Evolutionary conservation across 2,797 vertebrate species (phyloP).

Genomic region (Brachyrhaphis roseni): DNA sequence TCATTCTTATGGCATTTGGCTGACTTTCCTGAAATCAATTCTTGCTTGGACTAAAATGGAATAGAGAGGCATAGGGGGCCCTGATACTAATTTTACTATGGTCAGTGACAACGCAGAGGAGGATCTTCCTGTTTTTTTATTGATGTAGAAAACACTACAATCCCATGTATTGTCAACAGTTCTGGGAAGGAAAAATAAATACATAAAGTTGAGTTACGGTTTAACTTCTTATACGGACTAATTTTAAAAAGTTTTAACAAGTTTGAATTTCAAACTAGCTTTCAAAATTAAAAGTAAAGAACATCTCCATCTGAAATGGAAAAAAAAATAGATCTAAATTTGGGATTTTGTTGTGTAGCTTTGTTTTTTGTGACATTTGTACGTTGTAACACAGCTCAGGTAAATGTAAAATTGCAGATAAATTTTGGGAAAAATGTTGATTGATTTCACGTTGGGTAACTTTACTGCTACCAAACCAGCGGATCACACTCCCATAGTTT

Average conservation of each 20-base stretch:
- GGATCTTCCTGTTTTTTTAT: neutral
- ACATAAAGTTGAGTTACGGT: neutral
- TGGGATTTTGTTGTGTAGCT: neutral
- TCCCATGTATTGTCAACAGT: constrained; percentile 11
- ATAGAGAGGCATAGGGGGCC: neutral
- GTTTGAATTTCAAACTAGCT: neutral
- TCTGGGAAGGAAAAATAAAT: neutral
- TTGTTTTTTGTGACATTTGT: neutral
- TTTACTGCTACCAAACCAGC: neutral
- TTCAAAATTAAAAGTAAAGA: neutral
- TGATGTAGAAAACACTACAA: constrained; percentile 13
- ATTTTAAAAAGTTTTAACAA: neutral
- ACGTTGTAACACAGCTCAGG: neutral
- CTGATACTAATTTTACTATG: neutral
- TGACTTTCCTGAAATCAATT: neutral
- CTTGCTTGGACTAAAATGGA: neutral
- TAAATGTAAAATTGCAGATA: neutral
- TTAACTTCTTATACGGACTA: neutral
- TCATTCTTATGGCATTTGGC: neutral
- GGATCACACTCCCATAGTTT: neutral
- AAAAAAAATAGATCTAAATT: too few relatives aligned
- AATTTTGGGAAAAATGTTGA: neutral
- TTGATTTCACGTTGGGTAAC: neutral
- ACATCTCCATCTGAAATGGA: neutral
- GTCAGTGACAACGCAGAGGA: constrained; percentile 9